Evolutionary conservation across 2,888 invertebrate species (phyloP).

Genomic region (Agonopterix subpropinquella): DNA sequence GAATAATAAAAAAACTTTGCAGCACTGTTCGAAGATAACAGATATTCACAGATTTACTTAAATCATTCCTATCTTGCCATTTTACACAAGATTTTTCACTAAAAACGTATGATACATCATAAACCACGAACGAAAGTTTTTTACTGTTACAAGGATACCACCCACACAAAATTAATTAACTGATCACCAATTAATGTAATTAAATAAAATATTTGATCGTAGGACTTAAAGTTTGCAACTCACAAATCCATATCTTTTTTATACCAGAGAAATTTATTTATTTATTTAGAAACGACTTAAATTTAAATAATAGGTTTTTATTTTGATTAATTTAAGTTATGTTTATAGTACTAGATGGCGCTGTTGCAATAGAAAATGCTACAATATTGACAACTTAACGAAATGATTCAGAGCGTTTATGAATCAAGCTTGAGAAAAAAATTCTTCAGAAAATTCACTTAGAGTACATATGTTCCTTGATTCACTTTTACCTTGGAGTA

Average conservation of each 20-base stretch:
- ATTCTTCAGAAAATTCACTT: too few species aligned
- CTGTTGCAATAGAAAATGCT: constrained; percentile 1
- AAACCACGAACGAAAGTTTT: constrained; percentile 59
- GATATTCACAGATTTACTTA: constrained; percentile 14
- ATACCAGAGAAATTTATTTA: too few species aligned
- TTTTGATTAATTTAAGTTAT: neutral
- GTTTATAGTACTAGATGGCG: constrained; percentile 20
- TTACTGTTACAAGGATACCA: constrained; percentile 47
- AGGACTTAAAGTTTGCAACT: too few species aligned
- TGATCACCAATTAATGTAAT: too few species aligned
- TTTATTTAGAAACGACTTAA: too few species aligned
- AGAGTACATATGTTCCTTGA: too few species aligned
- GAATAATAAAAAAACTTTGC: constrained; percentile 8
- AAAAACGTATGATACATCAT: constrained; percentile 41
- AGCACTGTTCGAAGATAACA: constrained; percentile 7
- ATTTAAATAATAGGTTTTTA: neutral
- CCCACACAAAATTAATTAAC: constrained; percentile 11
- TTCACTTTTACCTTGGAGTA: too few species aligned
- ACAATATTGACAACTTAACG: constrained; percentile 5
- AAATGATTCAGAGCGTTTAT: too few species aligned
- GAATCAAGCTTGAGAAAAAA: too few species aligned
- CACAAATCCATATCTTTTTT: too few species aligned
- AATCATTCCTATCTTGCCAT: constrained; percentile 19
- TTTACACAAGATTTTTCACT: constrained; percentile 13
- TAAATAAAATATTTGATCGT: too few species aligned